Evolutionary conservation across 2,888 invertebrate genomes (phyloP).

Genomic region (Abscondita cerata): DNA sequence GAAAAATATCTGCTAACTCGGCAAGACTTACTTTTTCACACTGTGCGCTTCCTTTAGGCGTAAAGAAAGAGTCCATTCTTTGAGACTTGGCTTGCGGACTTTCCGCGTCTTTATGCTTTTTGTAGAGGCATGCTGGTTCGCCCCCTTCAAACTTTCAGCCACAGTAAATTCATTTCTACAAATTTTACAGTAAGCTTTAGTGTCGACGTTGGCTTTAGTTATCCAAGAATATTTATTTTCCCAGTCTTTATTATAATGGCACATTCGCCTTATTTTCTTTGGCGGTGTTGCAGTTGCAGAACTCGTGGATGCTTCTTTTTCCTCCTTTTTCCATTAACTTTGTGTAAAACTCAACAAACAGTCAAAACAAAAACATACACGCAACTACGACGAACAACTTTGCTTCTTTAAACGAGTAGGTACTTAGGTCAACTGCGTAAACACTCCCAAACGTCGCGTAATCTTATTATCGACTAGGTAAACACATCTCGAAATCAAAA

Average conservation of each 20-base stretch:
- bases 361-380: no score
- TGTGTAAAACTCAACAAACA: no score
- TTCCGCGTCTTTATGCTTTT: not conserved
- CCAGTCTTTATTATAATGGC: not conserved
- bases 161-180: not conserved
- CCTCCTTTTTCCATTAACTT: not conserved
- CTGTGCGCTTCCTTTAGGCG: not conserved
- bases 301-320: not conserved
- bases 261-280: not conserved
- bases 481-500: no score
- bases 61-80: not conserved
- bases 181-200: not conserved
- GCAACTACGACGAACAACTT: no score
- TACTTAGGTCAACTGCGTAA: no score
- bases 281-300: not conserved
- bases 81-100: not conserved
- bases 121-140: not conserved
- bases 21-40: slow-evolving; percentile 4
- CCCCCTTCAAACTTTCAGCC: not conserved
- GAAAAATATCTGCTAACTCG: not conserved
- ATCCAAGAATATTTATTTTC: not conserved
- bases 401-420: no score
- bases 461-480: no score
- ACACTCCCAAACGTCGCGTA: no score
- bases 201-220: not conserved